Conservation (phyloP, 1,140 invertebrate species). For the Pemphigus obesinymphae region DNA sequence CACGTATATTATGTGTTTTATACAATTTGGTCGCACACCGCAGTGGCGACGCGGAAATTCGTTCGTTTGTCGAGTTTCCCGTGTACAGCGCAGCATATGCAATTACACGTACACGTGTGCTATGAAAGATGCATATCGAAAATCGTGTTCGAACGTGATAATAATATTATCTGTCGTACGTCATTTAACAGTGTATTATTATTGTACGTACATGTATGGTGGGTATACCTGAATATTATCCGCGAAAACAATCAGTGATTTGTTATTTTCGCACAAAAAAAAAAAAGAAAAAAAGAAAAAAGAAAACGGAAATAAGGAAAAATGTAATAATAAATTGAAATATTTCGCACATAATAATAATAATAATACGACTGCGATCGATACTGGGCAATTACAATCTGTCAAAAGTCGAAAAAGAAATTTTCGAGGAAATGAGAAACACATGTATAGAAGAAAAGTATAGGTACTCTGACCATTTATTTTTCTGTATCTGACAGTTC, state of each 20-base stretch:
- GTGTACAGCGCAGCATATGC: not conserved
- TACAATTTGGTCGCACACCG: too few relatives aligned
- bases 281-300: too few relatives aligned
- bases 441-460: not conserved
- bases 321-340: too few relatives aligned
- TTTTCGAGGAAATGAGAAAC: constrained; percentile 14
- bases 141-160: not conserved
- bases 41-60: not conserved
- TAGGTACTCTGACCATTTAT: constrained; percentile 5
- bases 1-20: too few relatives aligned
- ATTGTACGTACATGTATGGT: not conserved
- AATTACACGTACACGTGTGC: not conserved
- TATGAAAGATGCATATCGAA: not conserved
- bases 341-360: too few relatives aligned
- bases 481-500: constrained; percentile 17
- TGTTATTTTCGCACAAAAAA: not conserved
- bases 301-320: too few relatives aligned
- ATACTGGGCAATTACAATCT: constrained; percentile 7
- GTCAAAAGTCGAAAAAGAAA: constrained; percentile 26
- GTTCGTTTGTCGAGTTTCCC: not conserved
- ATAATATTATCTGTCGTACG: not conserved
- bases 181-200: not conserved
- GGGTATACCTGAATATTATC: not conserved
- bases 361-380: too few relatives aligned
- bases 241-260: not conserved